phyloP scores from a whole-genome alignment of 1,140 invertebrate species.

The Fopius arisanus region DNA sequence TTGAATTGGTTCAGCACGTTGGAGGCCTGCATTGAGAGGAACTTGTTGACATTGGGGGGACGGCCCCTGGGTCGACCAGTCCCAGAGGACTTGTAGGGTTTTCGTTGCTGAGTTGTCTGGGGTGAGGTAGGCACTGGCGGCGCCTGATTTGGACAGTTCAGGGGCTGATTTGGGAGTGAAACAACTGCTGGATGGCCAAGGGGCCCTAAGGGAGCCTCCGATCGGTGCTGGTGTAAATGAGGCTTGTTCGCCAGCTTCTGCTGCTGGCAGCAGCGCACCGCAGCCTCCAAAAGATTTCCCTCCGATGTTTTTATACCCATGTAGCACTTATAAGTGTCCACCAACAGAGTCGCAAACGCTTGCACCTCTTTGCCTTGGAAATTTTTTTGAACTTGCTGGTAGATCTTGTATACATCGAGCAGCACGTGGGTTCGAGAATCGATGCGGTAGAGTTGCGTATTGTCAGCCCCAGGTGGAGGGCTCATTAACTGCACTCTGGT shows the following conservation, averaged over 20 bases:
- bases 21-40: constrained; percentile 41
- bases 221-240: constrained; percentile 21
- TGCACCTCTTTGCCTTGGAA: constrained; percentile 65
- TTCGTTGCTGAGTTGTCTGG: constrained; percentile 38
- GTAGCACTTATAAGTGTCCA: constrained; percentile 70
- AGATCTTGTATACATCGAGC: constrained; percentile 71
- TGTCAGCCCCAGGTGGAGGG: constrained; percentile 37
- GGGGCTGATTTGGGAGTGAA: not conserved
- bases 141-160: constrained; percentile 25
- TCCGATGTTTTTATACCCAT: constrained; percentile 57
- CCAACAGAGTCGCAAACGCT: constrained; percentile 66
- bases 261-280: constrained; percentile 54
- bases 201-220: not conserved
- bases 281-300: constrained; percentile 51
- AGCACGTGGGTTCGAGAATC: constrained; percentile 61
- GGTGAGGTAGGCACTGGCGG: constrained; percentile 34
- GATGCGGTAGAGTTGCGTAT: constrained; percentile 34
- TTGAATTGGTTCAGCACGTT: constrained; percentile 51
- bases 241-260: constrained; percentile 48
- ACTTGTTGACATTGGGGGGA: constrained; percentile 58
- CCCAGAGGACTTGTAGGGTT: constrained; percentile 34
- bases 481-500: constrained; percentile 57
- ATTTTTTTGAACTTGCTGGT: constrained; percentile 70
- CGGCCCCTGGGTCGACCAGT: constrained; percentile 56
- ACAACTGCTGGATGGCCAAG: not conserved